A percentile compares a stretch with the other conserved stretches of the same genome.
phyloP scores from a whole-genome alignment of 2,888 invertebrate species.

The Odontocerum albicorne region DNA sequence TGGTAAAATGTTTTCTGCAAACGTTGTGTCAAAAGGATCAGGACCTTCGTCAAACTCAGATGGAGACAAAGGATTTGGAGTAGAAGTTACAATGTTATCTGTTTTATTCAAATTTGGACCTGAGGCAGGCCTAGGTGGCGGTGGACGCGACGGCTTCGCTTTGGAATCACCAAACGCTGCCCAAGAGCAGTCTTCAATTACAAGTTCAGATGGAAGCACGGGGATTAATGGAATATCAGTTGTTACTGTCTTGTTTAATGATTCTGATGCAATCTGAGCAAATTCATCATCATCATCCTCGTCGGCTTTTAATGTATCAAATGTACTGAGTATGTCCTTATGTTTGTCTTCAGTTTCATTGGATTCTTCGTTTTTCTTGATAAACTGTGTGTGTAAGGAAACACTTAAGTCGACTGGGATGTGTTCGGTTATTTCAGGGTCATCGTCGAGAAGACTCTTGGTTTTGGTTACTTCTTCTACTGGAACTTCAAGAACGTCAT shows the following conservation, averaged over 20 bases:
- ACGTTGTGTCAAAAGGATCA: conserved; percentile 86
- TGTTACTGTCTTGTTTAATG: conserved; percentile 62
- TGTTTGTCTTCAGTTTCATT: conserved; percentile 41
- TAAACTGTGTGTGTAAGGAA: conserved; percentile 59
- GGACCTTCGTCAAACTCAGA: conserved; percentile 59
- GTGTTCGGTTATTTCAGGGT: conserved; percentile 67
- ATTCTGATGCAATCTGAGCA: conserved; percentile 76
- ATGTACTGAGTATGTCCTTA: conserved; percentile 51
- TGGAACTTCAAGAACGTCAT: conserved; percentile 43
- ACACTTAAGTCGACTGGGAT: conserved; percentile 73
- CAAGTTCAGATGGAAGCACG: conserved; percentile 47
- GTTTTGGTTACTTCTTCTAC: conserved; percentile 41
- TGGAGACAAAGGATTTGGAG: conserved; percentile 40
- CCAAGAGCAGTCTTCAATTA: conserved; percentile 59
- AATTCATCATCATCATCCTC: conserved; percentile 78
- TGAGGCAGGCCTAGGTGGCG: conserved; percentile 45
- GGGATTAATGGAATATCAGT: conserved; percentile 44
- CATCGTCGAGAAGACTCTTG: conserved; percentile 74
- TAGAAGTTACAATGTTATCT: background rate
- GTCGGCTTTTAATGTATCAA: conserved; percentile 52
- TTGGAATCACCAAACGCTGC: conserved; percentile 64
- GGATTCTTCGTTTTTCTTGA: conserved; percentile 48
- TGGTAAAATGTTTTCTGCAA: conserved; percentile 75
- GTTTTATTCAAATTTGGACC: conserved; percentile 31
- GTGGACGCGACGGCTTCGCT: conserved; percentile 44